Percentiles rank a stretch among this genome's conserved stretches.
Conservation (phyloP, 2,888 invertebrate genomes). For the Liposcelis brunnea region DNA sequence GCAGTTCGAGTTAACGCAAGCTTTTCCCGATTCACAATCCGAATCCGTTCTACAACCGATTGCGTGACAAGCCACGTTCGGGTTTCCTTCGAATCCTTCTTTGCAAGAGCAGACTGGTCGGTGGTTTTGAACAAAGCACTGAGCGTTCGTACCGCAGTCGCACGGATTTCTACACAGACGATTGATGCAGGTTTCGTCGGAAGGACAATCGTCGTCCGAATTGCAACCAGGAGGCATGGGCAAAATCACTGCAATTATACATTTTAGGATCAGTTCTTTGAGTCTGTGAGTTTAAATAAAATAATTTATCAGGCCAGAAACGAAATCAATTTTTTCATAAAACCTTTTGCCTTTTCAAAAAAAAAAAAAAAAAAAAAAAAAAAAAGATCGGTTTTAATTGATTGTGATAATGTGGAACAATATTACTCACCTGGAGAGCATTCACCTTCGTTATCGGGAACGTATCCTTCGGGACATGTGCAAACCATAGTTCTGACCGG, state of each 20-base stretch:
- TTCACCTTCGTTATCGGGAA: constrained; percentile 60
- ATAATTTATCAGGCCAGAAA: too few species aligned
- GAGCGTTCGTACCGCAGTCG: constrained; percentile 68
- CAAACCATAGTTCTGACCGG: constrained; percentile 79
- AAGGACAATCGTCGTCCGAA: constrained; percentile 59
- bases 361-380: too few species aligned
- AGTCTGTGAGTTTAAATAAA: too few species aligned
- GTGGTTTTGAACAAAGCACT: constrained; percentile 66
- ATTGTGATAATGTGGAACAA: too few species aligned
- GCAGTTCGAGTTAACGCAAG: constrained; percentile 71
- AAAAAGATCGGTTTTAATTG: too few species aligned
- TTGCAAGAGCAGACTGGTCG: constrained; percentile 74
- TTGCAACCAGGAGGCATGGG: constrained; percentile 51
- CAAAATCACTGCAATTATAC: constrained; percentile 30
- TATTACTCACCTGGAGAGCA: constrained; percentile 48
- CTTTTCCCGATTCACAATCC: constrained; percentile 67
- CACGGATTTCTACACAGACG: constrained; percentile 75
- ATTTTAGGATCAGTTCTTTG: too few species aligned
- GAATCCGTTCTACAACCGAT: constrained; percentile 69
- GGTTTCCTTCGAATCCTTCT: constrained; percentile 72
- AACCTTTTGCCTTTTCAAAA: too few species aligned
- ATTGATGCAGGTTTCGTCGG: constrained; percentile 67
- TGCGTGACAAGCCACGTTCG: constrained; percentile 59
- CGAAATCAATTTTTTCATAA: too few species aligned
- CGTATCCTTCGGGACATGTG: constrained; percentile 70